Evolutionary conservation across 2,888 invertebrate species (phyloP), one percentile per base, ranked within the genome.

Genomic region (Agriotes lineatus): DNA sequence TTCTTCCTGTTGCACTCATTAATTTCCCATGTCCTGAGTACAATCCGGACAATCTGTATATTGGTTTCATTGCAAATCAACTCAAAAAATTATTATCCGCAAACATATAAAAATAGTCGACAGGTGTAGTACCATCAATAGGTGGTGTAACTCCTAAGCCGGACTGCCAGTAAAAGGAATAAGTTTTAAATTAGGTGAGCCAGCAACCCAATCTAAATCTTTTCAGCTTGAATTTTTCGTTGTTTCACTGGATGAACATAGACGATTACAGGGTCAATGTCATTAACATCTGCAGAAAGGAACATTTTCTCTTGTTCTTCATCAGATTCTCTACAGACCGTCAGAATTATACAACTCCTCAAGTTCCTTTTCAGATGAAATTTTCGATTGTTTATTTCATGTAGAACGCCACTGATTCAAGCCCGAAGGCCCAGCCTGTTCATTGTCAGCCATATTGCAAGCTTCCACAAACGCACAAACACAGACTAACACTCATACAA

Each of bases 151-250:
- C 42, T 12, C 42, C 7, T 42, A 42, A 10, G 14, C 42, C 42
- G 42, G 42, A 10, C 14, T 42, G 14, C 42, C 42, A 5, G 42
- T 42, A 14, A 42, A 42, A 12, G 42, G 42, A 10, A 42, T 42
- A 42, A 7, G 7, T 42, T 42, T n/a, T 42, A 42, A 42, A 42
- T 42, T 10, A 12, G 42, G 14, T n/a, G 42, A n/a, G 14, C n/a
- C 42, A n/a, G 42, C n/a, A 42, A 42, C 12, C 42, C 42, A 42
- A 14, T 42, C 14, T 42, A 42, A 42, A 42, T 42, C n/a, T 42
- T 42, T 42, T 6, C 12, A 42, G 14, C 42, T 42, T 42, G 42
- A 4, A 6, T 4, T 9, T 30, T 30, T 6, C 5, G 5, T 30
- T 9, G 4, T 30, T 30, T 30, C 9, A 9, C 30, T 30, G 30